Base-by-base conservation (phyloP, 2,113 vertebrate species). In the Tretioscincus oriximinensis region DNA sequence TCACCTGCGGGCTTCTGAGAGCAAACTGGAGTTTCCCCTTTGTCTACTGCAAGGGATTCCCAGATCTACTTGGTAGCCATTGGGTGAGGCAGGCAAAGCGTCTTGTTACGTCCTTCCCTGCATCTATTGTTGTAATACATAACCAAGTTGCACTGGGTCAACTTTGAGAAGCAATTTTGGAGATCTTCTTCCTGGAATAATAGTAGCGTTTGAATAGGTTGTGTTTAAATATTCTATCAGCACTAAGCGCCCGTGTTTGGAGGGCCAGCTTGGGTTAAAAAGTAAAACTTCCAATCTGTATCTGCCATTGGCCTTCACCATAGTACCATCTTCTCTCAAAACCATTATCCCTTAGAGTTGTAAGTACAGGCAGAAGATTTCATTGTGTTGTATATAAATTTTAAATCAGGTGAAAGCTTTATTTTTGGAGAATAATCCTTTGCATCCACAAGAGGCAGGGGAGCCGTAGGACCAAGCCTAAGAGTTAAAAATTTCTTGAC, bases 401-500 rank as follows among this genome's bases (percentile, higher is more conserved):
- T 41, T 68, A 18, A 28, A 22, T 41, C 2, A 28, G 11, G 22
- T 20, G 49, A 2, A 41, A 29, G 45, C 58, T 49, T 22, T 11
- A 7, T 73, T 18, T 18, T 8, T 1, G 14, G 35, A 11, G 16
- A 8, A 47, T 18, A 28, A 47, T 65, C 9, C 8, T 12, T 31
- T 22, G 2, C 60, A 63, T 2, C 7, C 6, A 2, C 24, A 31
- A 22, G 22, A 1, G 11, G 2, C 14, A 2, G 4, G 41, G 9
- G 16, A 28, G 12, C 28, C 61, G 49, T 4, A 28, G 4, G n/a
- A n/a, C 28, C 22, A 70, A 69, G 26, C 11, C 11, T 70, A 4
- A 47, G 1, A 1, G 22, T 10, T 31, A 26, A 20, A 29, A 20
- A 29, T 68, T 81, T 91, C 77, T 88, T 74, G 76, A 82, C 92